Evolutionary conservation across 2,888 invertebrate genomes (phyloP).

Genomic region (Lamproptera curius): DNA sequence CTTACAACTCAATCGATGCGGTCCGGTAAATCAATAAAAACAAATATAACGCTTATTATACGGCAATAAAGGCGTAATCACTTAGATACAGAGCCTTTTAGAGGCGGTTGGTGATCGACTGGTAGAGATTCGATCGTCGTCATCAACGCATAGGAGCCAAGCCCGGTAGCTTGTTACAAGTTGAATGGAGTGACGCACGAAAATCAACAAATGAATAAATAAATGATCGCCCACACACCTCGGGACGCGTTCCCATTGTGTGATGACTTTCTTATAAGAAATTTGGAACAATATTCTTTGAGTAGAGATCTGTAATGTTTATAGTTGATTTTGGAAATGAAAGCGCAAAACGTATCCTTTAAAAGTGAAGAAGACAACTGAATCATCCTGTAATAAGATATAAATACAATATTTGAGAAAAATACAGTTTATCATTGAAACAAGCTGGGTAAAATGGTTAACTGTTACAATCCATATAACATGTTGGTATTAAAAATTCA

Average conservation of each 20-base stretch:
- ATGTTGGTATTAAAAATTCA: too few relatives aligned
- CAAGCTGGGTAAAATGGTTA: too few relatives aligned
- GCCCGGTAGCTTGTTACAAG: conserved; percentile 67
- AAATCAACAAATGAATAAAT: conserved; percentile 58
- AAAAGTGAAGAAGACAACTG: too few relatives aligned
- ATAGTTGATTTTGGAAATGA: too few relatives aligned
- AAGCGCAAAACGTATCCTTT: too few relatives aligned
- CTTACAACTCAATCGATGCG: conserved; percentile 27
- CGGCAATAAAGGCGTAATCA: conserved; percentile 32
- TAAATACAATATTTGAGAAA: too few relatives aligned
- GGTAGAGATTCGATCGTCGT: conserved; percentile 45
- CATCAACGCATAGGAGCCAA: conserved; percentile 43
- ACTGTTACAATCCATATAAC: too few relatives aligned
- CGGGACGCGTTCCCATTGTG: conserved; percentile 36
- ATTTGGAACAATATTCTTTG: too few relatives aligned
- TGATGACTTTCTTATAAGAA: too few relatives aligned
- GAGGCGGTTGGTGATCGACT: conserved; percentile 38
- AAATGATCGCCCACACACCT: conserved; percentile 58
- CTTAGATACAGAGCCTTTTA: conserved; percentile 12
- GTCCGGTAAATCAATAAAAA: conserved; percentile 14
- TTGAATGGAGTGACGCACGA: conserved; percentile 55
- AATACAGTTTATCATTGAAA: too few relatives aligned
- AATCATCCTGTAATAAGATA: too few relatives aligned
- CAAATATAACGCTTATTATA: conserved; percentile 29
- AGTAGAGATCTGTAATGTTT: too few relatives aligned